Conservation (phyloP, 2,797 vertebrate genomes). For the Diglossa cyanea region DNA sequence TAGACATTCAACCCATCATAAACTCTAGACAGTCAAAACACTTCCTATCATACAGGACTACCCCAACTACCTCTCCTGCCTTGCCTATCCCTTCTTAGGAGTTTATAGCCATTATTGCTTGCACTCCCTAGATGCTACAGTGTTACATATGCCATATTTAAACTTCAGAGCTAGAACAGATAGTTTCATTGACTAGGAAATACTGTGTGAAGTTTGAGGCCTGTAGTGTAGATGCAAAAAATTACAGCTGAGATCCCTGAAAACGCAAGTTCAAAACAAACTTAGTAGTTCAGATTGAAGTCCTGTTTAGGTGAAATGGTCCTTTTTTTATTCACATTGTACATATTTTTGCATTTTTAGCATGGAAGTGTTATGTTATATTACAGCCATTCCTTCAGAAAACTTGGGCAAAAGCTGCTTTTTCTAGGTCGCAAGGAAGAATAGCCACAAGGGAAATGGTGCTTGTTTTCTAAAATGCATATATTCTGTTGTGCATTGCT, state of each 20-base stretch:
- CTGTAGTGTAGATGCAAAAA: not conserved
- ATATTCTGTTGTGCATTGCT: not conserved
- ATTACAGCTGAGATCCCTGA: not conserved
- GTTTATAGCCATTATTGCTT: not conserved
- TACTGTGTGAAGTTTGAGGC: not conserved
- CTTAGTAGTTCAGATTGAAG: not conserved
- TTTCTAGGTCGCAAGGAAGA: not conserved
- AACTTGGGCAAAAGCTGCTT: not conserved
- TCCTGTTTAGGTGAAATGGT: not conserved
- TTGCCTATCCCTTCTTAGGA: not conserved
- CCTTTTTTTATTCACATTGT: not conserved
- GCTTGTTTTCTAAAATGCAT: not conserved
- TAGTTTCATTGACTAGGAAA: not conserved
- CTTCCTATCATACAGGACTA: not conserved
- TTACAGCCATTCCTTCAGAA: not conserved
- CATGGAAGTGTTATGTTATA: not conserved
- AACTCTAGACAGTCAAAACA: fast-evolving
- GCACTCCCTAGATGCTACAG: not conserved
- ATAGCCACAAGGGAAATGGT: not conserved
- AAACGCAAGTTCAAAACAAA: not conserved
- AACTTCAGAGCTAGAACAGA: not conserved
- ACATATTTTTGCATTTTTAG: not conserved
- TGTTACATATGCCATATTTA: not conserved
- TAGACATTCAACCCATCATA: not conserved
- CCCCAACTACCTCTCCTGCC: not conserved